Base-by-base conservation (phyloP, 1,140 invertebrate genomes). In the Penaeus chinensis region DNA sequence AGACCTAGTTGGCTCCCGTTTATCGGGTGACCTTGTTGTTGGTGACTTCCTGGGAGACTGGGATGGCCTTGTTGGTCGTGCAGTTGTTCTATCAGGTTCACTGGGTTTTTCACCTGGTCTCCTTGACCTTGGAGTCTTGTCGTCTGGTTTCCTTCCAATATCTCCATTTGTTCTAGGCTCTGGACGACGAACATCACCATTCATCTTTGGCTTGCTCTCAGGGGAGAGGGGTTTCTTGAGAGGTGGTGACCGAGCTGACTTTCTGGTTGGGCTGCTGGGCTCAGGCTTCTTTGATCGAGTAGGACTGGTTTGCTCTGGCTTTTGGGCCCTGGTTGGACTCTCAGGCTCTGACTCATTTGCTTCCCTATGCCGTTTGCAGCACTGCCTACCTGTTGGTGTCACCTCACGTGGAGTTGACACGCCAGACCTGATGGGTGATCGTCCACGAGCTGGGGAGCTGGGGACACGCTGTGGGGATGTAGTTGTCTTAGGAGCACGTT, bases 351-450 rank as follows among this genome's bases (percentile, higher is more conserved):
- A 19, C 5, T 22, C 74, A 85, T 79, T 78, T 66, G 77, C 74
- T 76, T 63, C 74, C 69, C 62, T 65, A 42, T 82, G 80, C 42
- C 47, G 74, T 69, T 85, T 89, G 66, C 89, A 90, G 27, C 84
- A 90, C 66, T 84, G 61, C 2, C 87, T 63, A 22, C 74, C 89
- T 18, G 83, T 82, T 7, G 89, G 89, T 37, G 89, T 89, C 18
- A 84, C 76, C n/a, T 90, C 89, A 8, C 87, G 63, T 16, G 87
- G 83, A 27, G 87, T 78, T 24, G 82, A 84, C 27, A 69, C 66
- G 54, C 82, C 82, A 42, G 82, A 84, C 8, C 82, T n/a, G 66
- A 42, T 42, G 42, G 85, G 85, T 22, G 85, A 86, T 32, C 80
- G 83, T 0, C 88, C 81, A 65, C 88, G 83, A 11, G 42, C 22